Percentiles rank a stretch among this genome's conserved stretches.
Conservation (phyloP, 2,888 invertebrate species). For the Cryptus viduatorius region DNA sequence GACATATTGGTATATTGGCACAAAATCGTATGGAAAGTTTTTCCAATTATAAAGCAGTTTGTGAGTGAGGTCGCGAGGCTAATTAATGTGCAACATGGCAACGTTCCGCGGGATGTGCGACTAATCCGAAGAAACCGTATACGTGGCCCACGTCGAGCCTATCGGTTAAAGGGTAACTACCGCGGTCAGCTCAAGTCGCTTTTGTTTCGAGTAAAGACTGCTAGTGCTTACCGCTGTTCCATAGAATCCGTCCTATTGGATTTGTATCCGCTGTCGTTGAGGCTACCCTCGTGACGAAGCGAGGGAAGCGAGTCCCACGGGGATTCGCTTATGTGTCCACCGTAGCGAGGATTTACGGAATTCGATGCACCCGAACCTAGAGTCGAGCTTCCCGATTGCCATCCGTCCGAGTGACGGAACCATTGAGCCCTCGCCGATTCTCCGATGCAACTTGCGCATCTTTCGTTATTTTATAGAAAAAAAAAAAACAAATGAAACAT, state of each 20-base stretch:
- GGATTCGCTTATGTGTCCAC: slow-evolving; percentile 89
- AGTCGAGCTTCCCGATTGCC: slow-evolving; percentile 92
- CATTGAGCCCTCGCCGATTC: slow-evolving; percentile 95
- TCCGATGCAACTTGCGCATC: slow-evolving; percentile 95
- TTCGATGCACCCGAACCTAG: slow-evolving; percentile 87
- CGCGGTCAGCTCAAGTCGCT: too few species aligned
- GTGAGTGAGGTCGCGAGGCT: too few species aligned
- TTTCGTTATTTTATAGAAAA: slow-evolving; percentile 65
- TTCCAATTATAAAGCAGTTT: too few species aligned
- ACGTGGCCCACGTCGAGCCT: too few species aligned
- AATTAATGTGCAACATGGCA: too few species aligned
- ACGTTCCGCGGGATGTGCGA: too few species aligned
- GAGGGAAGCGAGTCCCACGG: slow-evolving; percentile 96
- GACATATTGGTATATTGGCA: too few species aligned
- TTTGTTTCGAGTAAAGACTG: neutral
- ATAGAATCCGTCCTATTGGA: slow-evolving; percentile 94
- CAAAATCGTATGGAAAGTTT: too few species aligned
- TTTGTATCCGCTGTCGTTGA: slow-evolving; percentile 95
- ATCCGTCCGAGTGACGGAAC: slow-evolving; percentile 96
- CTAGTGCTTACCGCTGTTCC: slow-evolving; percentile 90
- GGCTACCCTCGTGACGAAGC: slow-evolving; percentile 93
- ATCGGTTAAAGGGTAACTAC: too few species aligned
- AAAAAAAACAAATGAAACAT: too few species aligned
- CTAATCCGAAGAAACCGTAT: too few species aligned
- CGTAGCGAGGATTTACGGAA: slow-evolving; percentile 81